Base-by-base conservation (phyloP, 2,113 vertebrate genomes). In the Pomatostomus ruficeps region DNA sequence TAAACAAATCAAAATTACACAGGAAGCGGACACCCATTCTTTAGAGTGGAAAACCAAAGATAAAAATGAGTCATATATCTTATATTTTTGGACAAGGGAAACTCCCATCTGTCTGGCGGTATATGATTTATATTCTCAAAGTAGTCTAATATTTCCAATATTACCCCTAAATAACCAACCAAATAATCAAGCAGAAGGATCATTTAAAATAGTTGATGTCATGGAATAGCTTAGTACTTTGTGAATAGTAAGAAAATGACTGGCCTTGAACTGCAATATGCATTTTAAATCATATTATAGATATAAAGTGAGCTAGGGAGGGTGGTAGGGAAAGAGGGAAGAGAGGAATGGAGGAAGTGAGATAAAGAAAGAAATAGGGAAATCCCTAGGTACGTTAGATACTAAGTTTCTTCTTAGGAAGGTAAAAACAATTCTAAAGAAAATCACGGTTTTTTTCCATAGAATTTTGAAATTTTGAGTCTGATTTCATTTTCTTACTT, bases 1-100 rank as follows among this genome's bases (percentile, higher is more conserved):
- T 98, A 99, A 99, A 99, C 98, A 99, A 98, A 98, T 98, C 97
- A 91, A 97, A 98, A 98, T 98, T 98, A 97, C 85, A 98, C 98
- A 98, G 98, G 98, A 99, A 98, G 98, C 96, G 96, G 97, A 97
- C 93, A 98, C 96, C 95, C 92, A 96, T 96, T 98, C 97, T 98
- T 96, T 94, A 97, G 96, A 97, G 98, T 96, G 97, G 97, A 97
- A 98, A 98, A 98, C 97, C 98, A 97, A 96, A 98, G 97, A 98
- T 97, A 98, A 98, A 98, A 98, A 97, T 98, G 97, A 98, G 96
- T 98, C 97, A 98, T 97, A 88, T 87, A 97, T 97, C 96, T 97
- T 95, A 89, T 93, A 96, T 97, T 97, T 98, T 98, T 98, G 97
- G 97, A 98, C 92, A 96, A 96, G 96, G 96, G 88, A 96, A 97